phyloP scores from a whole-genome alignment of 2,888 invertebrate species.

The Epsilonema sp. region DNA sequence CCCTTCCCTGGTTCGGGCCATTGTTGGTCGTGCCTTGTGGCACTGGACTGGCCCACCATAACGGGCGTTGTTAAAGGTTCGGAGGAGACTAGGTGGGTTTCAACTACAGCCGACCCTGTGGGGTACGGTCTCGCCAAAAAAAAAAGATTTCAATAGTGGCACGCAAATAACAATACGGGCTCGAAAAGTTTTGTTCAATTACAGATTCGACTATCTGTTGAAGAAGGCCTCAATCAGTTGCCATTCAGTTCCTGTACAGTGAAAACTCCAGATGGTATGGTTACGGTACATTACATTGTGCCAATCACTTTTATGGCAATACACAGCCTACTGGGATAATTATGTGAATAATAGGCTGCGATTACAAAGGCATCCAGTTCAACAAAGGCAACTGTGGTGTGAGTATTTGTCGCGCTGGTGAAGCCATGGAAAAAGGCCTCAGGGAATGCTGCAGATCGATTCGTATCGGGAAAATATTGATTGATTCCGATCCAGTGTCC shows the following conservation, averaged over 20 bases:
- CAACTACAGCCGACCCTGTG: too few relatives aligned
- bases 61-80: too few relatives aligned
- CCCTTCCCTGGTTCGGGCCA: too few relatives aligned
- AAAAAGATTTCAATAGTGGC: neutral
- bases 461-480: conserved; percentile 88
- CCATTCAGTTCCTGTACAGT: conserved; percentile 78
- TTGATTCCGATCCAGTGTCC: conserved; percentile 85
- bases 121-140: neutral
- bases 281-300: neutral
- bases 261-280: conserved; percentile 58
- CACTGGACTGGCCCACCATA: too few relatives aligned
- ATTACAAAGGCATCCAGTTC: conserved; percentile 78
- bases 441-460: conserved; percentile 95
- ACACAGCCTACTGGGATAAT: too few relatives aligned
- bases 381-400: conserved; percentile 96
- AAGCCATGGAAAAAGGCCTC: conserved; percentile 66
- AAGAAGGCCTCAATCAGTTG: conserved; percentile 86
- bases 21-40: too few relatives aligned
- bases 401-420: conserved; percentile 62
- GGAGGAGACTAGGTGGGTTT: too few relatives aligned
- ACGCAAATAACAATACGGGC: too few relatives aligned
- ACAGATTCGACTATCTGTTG: conserved; percentile 77
- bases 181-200: conserved; percentile 11
- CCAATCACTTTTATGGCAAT: too few relatives aligned
- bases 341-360: conserved; percentile 40